Evolutionary conservation across 2,113 vertebrate species (phyloP).

Genomic region (Podocnemis expansa): DNA sequence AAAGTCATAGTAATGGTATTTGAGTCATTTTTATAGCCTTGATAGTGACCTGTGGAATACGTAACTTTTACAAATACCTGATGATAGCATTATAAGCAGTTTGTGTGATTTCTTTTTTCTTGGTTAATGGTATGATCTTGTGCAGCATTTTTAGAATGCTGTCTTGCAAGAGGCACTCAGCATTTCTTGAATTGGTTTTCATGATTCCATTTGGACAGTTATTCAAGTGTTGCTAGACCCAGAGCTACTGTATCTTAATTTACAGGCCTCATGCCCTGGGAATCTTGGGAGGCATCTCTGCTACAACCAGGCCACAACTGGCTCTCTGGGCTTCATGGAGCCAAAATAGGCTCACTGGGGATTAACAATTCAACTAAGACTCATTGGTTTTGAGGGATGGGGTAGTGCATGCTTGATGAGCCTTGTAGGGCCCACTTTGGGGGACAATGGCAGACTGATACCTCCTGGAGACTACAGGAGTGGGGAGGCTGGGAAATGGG

Average conservation of each 20-base stretch:
- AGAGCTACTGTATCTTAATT: neutral
- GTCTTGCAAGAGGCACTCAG: neutral
- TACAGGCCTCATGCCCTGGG: neutral
- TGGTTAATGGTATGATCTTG: neutral
- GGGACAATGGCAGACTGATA: neutral
- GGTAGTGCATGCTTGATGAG: neutral
- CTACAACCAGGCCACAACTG: neutral
- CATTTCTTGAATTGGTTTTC: neutral
- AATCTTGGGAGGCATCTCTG: fast-evolving
- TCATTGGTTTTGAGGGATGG: neutral
- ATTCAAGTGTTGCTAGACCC: neutral
- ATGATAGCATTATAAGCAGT: neutral
- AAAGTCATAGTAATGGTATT: neutral
- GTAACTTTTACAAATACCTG: neutral
- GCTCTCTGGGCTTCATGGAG: neutral
- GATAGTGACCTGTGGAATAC: neutral
- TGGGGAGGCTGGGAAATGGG: neutral
- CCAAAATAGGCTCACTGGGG: neutral
- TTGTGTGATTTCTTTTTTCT: neutral
- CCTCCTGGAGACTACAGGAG: neutral
- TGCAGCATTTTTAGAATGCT: neutral
- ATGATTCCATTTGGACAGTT: neutral
- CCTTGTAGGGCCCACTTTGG: neutral
- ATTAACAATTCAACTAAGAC: neutral
- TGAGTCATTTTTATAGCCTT: neutral